These are phyloP conservation scores for Pagrus major DNA, from an alignment of 2,113 vertebrate species.

Conservation along the genomic window DNA sequence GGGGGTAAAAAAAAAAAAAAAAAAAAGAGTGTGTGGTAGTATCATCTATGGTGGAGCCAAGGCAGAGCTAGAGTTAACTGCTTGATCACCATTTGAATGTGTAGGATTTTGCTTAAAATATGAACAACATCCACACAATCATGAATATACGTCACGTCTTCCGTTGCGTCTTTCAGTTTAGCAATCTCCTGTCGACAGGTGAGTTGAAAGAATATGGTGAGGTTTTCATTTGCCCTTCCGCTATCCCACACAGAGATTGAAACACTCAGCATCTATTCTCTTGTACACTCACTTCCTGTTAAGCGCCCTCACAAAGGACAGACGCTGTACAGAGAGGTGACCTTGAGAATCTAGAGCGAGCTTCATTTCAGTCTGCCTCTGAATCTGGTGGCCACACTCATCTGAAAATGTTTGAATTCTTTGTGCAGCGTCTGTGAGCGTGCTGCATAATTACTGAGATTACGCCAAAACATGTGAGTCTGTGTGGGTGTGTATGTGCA, in stretches of 20 bases:
- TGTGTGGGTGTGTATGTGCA: constrained; percentile 30
- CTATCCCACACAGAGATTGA: constrained; percentile 12
- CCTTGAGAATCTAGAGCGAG: constrained; percentile 54
- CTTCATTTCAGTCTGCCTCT: constrained; percentile 27
- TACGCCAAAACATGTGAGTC: neutral
- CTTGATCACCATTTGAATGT: neutral
- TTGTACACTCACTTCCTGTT: neutral
- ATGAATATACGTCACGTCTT: neutral
- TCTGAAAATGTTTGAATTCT: neutral
- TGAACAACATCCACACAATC: neutral
- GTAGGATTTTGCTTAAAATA: neutral
- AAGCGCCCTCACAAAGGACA: neutral
- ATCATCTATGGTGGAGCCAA: neutral
- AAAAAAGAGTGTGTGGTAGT: no score
- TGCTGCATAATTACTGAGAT: constrained; percentile 10
- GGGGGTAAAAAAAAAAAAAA: no score
- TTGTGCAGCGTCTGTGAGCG: constrained; percentile 22
- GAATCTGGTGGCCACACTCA: constrained; percentile 29
- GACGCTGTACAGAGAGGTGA: neutral
- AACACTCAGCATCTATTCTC: neutral
- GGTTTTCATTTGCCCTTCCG: neutral
- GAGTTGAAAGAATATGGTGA: neutral
- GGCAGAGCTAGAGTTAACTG: neutral
- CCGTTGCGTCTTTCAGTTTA: neutral
- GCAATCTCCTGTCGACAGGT: neutral